A percentile compares a stretch with the other conserved stretches of the same genome.
phyloP scores from a whole-genome alignment of 2,888 invertebrate species.

The Synergus japonicus region DNA sequence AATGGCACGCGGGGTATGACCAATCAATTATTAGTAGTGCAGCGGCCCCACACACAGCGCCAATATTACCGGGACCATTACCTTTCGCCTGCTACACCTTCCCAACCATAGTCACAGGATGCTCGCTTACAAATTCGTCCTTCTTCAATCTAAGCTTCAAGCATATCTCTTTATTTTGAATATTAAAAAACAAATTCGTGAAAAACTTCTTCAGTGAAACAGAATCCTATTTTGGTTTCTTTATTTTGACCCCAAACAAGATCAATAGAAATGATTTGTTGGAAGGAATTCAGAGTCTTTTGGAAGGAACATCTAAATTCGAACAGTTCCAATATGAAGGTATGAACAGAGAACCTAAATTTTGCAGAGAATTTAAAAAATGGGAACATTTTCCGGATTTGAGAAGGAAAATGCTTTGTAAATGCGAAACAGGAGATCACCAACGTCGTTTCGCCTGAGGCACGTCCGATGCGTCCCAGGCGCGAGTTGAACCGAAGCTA shows the following conservation, averaged over 20 bases:
- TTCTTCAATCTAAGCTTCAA: neutral
- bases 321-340: neutral
- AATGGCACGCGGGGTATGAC: constrained; percentile 75
- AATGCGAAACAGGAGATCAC: constrained; percentile 68
- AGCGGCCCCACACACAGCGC: constrained; percentile 73
- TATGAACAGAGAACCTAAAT: neutral
- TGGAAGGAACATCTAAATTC: neutral
- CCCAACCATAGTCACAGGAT: constrained; percentile 56
- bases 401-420: constrained; percentile 58
- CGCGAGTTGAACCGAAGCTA: constrained; percentile 65
- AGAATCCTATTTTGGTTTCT: neutral
- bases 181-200: neutral
- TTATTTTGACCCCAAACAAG: neutral
- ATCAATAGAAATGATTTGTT: neutral
- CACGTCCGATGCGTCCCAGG: constrained; percentile 66
- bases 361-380: neutral
- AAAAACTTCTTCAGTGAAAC: neutral
- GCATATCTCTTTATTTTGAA: neutral
- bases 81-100: constrained; percentile 72
- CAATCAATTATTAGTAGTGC: constrained; percentile 78
- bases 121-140: constrained; percentile 36
- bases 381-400: neutral
- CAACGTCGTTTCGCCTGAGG: constrained; percentile 72
- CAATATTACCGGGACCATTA: constrained; percentile 75
- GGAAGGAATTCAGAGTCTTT: neutral